Conservation (phyloP, 2,113 vertebrate species). For the Notarius quadriscutis region DNA sequence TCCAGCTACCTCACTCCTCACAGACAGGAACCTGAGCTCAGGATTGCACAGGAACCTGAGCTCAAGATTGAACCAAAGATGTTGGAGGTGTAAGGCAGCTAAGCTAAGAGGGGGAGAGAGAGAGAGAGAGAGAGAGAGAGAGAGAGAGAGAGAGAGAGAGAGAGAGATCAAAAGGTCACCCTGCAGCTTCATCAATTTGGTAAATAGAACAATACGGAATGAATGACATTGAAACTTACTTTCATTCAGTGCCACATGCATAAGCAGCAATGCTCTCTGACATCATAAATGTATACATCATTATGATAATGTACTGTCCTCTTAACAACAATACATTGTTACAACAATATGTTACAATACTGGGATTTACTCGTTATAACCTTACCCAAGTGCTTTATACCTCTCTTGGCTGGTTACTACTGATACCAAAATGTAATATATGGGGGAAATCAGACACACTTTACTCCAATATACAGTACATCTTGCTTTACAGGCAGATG, state of each 20-base stretch:
- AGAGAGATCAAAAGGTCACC: background rate
- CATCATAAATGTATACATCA: background rate
- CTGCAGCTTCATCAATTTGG: background rate
- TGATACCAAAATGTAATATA: background rate
- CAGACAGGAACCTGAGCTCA: background rate
- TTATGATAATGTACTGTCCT: background rate
- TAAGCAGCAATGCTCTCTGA: background rate
- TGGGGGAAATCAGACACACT: background rate
- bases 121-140: background rate
- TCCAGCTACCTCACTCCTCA: background rate
- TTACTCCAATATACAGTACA: background rate
- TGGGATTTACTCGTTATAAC: background rate
- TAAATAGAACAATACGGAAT: background rate
- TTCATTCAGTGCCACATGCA: background rate
- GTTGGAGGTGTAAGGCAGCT: background rate
- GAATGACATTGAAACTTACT: background rate
- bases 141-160: too few species aligned
- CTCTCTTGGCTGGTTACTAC: background rate
- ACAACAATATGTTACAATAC: background rate
- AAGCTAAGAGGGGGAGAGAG: background rate
- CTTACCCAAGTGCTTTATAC: background rate
- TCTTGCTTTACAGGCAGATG: background rate
- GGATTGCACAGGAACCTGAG: background rate
- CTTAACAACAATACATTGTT: background rate
- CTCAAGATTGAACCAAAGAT: background rate